Percentiles rank a stretch among this genome's conserved stretches.
phyloP scores from a whole-genome alignment of 1,140 invertebrate species.

The Medauroidea extradentata region DNA sequence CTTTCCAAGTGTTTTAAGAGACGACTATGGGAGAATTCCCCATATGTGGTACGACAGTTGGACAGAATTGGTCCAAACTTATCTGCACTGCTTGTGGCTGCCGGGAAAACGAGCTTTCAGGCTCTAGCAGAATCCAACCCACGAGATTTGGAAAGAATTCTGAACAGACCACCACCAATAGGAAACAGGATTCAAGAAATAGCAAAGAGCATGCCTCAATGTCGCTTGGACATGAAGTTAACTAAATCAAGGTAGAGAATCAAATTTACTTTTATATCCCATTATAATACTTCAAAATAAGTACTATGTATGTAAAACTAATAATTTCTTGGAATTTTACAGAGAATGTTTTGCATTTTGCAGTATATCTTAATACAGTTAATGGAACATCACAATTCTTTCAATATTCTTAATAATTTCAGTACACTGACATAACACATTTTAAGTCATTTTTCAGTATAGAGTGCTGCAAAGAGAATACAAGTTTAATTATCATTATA shows the following conservation, averaged over 20 bases:
- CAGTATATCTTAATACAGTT: too few relatives aligned
- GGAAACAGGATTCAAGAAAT: constrained; percentile 32
- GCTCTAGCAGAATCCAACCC: constrained; percentile 61
- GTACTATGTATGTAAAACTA: too few relatives aligned
- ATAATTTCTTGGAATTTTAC: too few relatives aligned
- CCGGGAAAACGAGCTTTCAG: constrained; percentile 62
- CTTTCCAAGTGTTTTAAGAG: constrained; percentile 62
- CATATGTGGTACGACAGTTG: constrained; percentile 63
- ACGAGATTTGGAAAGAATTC: constrained; percentile 62
- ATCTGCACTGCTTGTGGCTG: constrained; percentile 57
- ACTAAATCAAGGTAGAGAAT: neutral
- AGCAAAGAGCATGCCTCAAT: constrained; percentile 27
- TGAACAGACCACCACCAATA: constrained; percentile 33
- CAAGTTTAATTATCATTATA: too few relatives aligned
- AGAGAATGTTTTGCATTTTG: too few relatives aligned
- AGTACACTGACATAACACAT: too few relatives aligned
- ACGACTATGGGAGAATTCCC: constrained; percentile 71
- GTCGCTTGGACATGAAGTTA: constrained; percentile 18
- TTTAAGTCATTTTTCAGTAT: too few relatives aligned
- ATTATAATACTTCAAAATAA: too few relatives aligned
- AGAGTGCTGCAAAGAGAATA: too few relatives aligned
- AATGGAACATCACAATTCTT: too few relatives aligned
- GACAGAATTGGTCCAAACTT: constrained; percentile 63
- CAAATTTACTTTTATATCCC: neutral
- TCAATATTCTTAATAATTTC: too few relatives aligned